Base-by-base conservation (phyloP, 1,140 invertebrate species). In the Samia ricini region DNA sequence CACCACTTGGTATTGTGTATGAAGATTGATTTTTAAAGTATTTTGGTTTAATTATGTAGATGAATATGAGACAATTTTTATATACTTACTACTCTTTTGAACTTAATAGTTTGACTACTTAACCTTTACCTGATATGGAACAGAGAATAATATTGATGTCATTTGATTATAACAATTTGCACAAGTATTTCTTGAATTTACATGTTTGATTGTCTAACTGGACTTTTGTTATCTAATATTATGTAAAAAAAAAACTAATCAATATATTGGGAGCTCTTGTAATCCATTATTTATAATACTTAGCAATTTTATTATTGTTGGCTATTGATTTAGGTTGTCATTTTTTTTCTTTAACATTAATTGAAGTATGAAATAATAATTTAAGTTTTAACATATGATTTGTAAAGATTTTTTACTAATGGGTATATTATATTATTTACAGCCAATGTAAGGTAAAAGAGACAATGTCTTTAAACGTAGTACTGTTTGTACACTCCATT, bases 1-100 rank as follows among this genome's bases (percentile, higher is more conserved):
- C 75, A 81, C 77, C 42, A 72, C 57, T 81, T 85, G 79, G 82
- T 85, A 80, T 71, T 87, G 84, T 76, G 84, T 87, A 87, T 77
- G 84, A 82, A 62, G n/a, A 59, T 24, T 18, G 24, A 24, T n/a
- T 57, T 36, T 57, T 26, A 20, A 15, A 42, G 33, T 42, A n/a
- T 42, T 42, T 42, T 42, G 33, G 33, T 10, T 42, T 42, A 42
- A 42, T 26, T 26, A 26, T 26, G 8, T 26, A 4, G 26, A 26
- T 4, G 26, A 29, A 29, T 29, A 29, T 29, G 2, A 8, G 4
- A 29, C 26, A 29, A 15, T 29, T 29, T 29, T 29, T 8, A 29
- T 29, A 29, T 29, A 29, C 26, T 29, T 29, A 29, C 26, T 29
- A 5, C 10, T 1, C 10, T 29, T 29, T 29, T 29, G 48, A 19